These are phyloP conservation scores for Porites lobata DNA, from an alignment of 92 coral and sea anemone genomes.

Conservation along the genomic window DNA sequence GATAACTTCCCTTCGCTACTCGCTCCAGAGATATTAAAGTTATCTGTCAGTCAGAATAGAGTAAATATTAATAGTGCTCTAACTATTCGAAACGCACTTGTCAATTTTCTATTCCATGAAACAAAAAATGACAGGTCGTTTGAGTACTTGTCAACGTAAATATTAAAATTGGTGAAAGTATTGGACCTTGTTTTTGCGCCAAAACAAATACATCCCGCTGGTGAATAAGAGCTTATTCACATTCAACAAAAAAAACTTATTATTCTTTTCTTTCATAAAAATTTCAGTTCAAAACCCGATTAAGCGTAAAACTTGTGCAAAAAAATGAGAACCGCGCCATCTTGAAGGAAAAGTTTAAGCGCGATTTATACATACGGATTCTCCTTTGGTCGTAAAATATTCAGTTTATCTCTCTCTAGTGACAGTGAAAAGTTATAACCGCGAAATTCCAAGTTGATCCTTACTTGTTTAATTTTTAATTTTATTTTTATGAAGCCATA, in stretches of 20 bases:
- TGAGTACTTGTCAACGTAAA: conserved; percentile 16
- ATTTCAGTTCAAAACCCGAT: conserved; percentile 2
- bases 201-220: conserved; percentile 19
- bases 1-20: neutral
- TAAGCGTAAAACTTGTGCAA: neutral
- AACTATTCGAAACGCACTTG: conserved; percentile 14
- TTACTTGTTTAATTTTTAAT: conserved; percentile 27
- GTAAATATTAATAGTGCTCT: conserved; percentile 23
- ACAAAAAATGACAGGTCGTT: conserved; percentile 28
- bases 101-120: conserved; percentile 28
- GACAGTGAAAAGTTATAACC: neutral
- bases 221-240: neutral
- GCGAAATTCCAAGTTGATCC: neutral
- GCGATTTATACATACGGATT: neutral
- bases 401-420: neutral
- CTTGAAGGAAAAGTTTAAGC: neutral
- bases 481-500: neutral
- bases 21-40: neutral
- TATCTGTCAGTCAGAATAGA: neutral
- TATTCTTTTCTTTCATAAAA: neutral
- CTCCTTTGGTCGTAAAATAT: neutral
- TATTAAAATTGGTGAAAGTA: conserved; percentile 21
- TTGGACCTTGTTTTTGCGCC: conserved; percentile 7
- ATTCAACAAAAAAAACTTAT: neutral
- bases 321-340: neutral